Evolutionary conservation across 1,140 invertebrate species (phyloP), one percentile per base, ranked within the genome.

Genomic region (Heliconius eleuchia): DNA sequence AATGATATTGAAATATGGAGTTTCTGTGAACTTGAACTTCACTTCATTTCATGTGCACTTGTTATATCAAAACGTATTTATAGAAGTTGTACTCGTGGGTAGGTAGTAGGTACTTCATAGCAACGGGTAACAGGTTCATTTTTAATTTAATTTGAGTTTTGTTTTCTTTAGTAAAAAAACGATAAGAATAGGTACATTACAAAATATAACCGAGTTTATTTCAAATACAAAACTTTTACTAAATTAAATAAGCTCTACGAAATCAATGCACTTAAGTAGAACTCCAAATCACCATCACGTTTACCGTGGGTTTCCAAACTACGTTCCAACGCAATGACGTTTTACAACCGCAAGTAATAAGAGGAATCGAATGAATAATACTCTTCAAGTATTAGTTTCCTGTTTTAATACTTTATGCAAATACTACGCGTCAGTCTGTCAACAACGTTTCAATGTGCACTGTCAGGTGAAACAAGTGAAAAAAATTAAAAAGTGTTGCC

Each of bases 351-450:
- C 87, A 88, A 86, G 84, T 80, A 85, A 80, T 87, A 84, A 85
- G 55, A 79, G 75, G 81, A 84, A 86, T 81, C 81, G 80, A 80
- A 86, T 83, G 85, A 90, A 87, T 89, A 87, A 85, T 85, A 82
- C 78, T 71, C 83, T 73, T 74, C 30, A 76, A 83, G 74, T 79
- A 85, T 74, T 83, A 81, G 87, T 88, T 91, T 89, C 89, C 89
- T 87, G 87, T 85, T 87, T 83, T 57, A 79, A 34, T 50, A 72
- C 71, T 72, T 30, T 77, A 42, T 30, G 55, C 66, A 60, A 71
- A 73, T 52, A 34, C 27, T 75, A 37, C 46, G 23, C 78, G 74
- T 18, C 75, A 82, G 74, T 66, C 72, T 74, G 80, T 79, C 80
- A 55, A 75, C 71, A 77, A 42, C n/a, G 23, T 72, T 46, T 60